These are phyloP conservation scores for Ophthalmolycus amberensis DNA, from an alignment of 2,113 vertebrate genomes.

Conservation along the genomic window DNA sequence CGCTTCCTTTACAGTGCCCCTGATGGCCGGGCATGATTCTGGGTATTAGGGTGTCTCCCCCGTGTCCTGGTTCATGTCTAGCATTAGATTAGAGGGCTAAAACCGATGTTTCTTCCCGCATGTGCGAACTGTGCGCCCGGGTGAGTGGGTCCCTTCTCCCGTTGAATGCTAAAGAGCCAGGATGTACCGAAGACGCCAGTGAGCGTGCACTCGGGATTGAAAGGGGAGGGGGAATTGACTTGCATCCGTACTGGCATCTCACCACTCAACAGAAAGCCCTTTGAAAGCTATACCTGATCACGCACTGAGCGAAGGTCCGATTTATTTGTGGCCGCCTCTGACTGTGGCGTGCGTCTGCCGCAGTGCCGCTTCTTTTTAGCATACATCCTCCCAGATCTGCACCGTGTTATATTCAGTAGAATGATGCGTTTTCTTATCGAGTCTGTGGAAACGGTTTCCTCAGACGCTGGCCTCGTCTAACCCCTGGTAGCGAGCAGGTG, in stretches of 20 bases:
- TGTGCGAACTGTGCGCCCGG: slow-evolving; percentile 55
- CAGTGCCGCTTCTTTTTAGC: slow-evolving; percentile 60
- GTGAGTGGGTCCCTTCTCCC: slow-evolving; percentile 64
- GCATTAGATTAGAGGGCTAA: slow-evolving; percentile 24
- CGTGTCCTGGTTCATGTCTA: slow-evolving; percentile 22
- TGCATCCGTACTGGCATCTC: slow-evolving; percentile 65
- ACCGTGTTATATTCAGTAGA: slow-evolving; percentile 8
- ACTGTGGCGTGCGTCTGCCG: slow-evolving; percentile 62
- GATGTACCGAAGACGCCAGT: slow-evolving; percentile 59
- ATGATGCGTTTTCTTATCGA: neutral
- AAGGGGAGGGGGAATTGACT: slow-evolving; percentile 12
- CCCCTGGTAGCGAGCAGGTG: slow-evolving; percentile 70
- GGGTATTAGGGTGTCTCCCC: slow-evolving; percentile 21
- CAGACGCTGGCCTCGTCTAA: slow-evolving; percentile 11
- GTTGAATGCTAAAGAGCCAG: slow-evolving; percentile 75
- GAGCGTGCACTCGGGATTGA: slow-evolving; percentile 33
- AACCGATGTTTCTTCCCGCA: slow-evolving; percentile 4
- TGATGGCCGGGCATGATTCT: slow-evolving; percentile 21
- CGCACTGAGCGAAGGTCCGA: slow-evolving; percentile 28
- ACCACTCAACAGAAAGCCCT: slow-evolving; percentile 64
- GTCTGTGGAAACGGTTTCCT: slow-evolving; percentile 9
- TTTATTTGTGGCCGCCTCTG: slow-evolving; percentile 24
- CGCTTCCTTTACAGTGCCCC: slow-evolving; percentile 7
- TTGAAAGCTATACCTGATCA: slow-evolving; percentile 67
- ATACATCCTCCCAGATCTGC: neutral